Evolutionary conservation across 92 coral and sea anemone species (phyloP).

Genomic region (Galaxea fascicularis): DNA sequence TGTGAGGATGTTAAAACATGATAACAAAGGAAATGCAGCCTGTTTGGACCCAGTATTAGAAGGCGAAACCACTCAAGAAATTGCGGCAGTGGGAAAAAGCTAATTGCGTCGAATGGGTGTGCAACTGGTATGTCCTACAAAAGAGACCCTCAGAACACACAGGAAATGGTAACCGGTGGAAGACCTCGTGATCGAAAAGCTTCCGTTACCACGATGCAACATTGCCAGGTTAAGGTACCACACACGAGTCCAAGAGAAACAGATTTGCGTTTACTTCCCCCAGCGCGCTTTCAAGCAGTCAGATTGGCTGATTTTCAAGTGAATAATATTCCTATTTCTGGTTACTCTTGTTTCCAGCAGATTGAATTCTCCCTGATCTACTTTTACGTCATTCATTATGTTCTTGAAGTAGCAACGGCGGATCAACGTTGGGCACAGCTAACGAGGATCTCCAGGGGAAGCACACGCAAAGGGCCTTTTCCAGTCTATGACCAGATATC

Average conservation of each 20-base stretch:
- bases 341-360: slow-evolving; percentile 40
- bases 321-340: slow-evolving; percentile 31
- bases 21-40: not conserved
- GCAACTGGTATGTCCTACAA: not conserved
- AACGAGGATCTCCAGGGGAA: slow-evolving; percentile 18
- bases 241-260: not conserved
- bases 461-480: slow-evolving; percentile 36
- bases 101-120: too few species aligned
- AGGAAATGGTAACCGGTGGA: not conserved
- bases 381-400: not conserved
- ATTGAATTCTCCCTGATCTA: slow-evolving; percentile 1
- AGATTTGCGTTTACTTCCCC: not conserved
- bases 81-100: not conserved
- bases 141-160: not conserved
- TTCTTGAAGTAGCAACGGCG: not conserved
- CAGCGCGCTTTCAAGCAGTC: not conserved
- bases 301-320: not conserved
- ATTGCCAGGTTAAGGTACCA: not conserved
- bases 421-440: not conserved
- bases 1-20: slow-evolving; percentile 8
- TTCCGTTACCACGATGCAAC: not conserved
- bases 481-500: slow-evolving; percentile 37
- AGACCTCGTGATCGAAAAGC: slow-evolving; percentile 1
- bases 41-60: not conserved
- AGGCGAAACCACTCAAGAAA: not conserved